Conservation (phyloP, 1,140 invertebrate genomes). For the Chrysopa pallens region DNA sequence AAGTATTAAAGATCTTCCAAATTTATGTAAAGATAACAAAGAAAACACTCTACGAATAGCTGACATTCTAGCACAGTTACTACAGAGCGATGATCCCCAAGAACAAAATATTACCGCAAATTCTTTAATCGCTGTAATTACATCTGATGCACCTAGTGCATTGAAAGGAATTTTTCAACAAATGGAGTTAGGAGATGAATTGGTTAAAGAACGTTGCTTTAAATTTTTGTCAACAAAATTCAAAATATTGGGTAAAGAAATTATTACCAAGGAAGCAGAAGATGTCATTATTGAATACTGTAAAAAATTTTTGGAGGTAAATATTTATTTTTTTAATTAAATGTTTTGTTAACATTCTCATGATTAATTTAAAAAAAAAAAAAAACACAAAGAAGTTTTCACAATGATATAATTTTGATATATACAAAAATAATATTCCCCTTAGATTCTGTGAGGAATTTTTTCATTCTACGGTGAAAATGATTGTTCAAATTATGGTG, state of each 20-base stretch:
- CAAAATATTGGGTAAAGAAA: conserved; percentile 54
- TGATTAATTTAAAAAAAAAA: too few species aligned
- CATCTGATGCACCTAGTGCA: conserved; percentile 42
- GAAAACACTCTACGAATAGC: conserved; percentile 74
- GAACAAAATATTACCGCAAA: conserved; percentile 68
- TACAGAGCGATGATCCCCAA: conserved; percentile 66
- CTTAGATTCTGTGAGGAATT: too few species aligned
- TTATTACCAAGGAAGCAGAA: conserved; percentile 73
- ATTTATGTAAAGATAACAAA: conserved; percentile 68
- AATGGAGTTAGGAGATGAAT: conserved; percentile 58
- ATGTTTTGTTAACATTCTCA: too few species aligned
- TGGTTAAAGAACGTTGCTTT: conserved; percentile 69
- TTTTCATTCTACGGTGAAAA: too few species aligned
- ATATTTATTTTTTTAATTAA: too few species aligned
- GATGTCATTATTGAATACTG: conserved; percentile 68
- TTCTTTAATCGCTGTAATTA: conserved; percentile 36
- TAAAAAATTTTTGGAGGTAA: conserved; percentile 70
- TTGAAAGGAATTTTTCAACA: conserved; percentile 74
- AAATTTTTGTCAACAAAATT: conserved; percentile 75
- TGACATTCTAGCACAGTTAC: conserved; percentile 78
- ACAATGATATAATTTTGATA: too few species aligned
- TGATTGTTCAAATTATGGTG: too few species aligned
- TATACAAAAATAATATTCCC: too few species aligned
- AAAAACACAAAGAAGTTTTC: too few species aligned
- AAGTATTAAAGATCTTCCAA: conserved; percentile 85